Evolutionary conservation across 2,797 vertebrate species (phyloP).

Genomic region (Rhinella marina): DNA sequence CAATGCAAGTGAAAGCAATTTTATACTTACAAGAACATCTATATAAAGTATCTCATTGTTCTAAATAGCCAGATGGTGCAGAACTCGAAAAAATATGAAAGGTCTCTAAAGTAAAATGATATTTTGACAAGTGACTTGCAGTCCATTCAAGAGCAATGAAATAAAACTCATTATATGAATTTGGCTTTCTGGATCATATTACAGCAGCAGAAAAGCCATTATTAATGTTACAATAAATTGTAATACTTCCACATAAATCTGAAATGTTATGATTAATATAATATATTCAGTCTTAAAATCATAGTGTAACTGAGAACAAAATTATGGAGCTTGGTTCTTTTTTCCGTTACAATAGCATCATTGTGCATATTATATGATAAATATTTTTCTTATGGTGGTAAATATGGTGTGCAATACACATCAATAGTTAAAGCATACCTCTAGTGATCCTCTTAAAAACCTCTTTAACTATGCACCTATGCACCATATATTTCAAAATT

Average conservation of each 20-base stretch:
- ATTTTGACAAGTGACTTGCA: neutral
- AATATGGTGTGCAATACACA: no score
- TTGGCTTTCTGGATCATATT: neutral
- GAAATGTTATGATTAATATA: neutral
- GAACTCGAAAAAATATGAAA: neutral
- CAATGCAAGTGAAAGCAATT: neutral
- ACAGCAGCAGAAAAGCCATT: neutral
- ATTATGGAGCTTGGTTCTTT: no score
- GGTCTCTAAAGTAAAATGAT: neutral
- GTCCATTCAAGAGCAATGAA: neutral
- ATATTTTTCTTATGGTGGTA: no score
- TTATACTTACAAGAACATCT: neutral
- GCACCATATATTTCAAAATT: no score
- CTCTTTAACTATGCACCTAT: no score
- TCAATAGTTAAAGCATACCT: no score
- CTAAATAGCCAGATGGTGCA: neutral
- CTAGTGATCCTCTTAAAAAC: no score
- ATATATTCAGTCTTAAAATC: neutral
- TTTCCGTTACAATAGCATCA: neutral
- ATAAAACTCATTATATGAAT: neutral
- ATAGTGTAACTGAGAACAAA: no score
- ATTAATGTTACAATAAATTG: neutral
- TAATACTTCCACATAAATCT: neutral
- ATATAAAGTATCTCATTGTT: neutral
- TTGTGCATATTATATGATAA: no score